Conservation (phyloP, 1,140 invertebrate species). For the Caerostris darwini region DNA sequence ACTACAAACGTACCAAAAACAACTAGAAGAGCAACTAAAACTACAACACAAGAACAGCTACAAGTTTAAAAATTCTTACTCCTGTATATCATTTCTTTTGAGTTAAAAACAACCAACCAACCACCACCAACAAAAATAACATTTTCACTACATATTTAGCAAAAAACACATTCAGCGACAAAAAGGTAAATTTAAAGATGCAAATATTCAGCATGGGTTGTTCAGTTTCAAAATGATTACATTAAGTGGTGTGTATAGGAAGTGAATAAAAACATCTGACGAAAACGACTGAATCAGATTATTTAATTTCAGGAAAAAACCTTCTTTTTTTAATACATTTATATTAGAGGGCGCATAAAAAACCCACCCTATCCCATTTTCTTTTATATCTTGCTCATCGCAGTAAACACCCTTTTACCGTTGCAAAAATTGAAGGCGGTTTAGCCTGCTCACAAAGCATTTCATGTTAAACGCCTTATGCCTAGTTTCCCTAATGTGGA, state of each 20-base stretch:
- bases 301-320: conserved; percentile 5
- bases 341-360: not conserved
- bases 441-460: not conserved
- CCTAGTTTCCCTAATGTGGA: conserved; percentile 49
- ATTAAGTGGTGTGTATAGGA: not conserved
- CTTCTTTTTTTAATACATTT: not conserved
- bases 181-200: too few relatives aligned
- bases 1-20: too few relatives aligned
- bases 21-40: too few relatives aligned
- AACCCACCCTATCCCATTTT: not conserved
- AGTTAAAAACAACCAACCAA: too few relatives aligned
- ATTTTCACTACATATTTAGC: too few relatives aligned
- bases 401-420: not conserved
- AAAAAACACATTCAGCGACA: too few relatives aligned
- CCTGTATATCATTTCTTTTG: too few relatives aligned
- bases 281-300: conserved; percentile 23
- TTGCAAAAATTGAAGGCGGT: conserved; percentile 53
- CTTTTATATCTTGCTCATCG: conserved; percentile 31
- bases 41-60: too few relatives aligned
- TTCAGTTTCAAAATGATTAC: conserved; percentile 14
- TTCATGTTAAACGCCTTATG: conserved; percentile 45
- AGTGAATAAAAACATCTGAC: conserved; percentile 33
- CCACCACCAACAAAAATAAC: too few relatives aligned
- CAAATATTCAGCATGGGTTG: not conserved
- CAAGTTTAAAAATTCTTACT: too few relatives aligned